phyloP scores from a whole-genome alignment of 2,113 vertebrate genomes.

The Mesoclemmys tuberculata region DNA sequence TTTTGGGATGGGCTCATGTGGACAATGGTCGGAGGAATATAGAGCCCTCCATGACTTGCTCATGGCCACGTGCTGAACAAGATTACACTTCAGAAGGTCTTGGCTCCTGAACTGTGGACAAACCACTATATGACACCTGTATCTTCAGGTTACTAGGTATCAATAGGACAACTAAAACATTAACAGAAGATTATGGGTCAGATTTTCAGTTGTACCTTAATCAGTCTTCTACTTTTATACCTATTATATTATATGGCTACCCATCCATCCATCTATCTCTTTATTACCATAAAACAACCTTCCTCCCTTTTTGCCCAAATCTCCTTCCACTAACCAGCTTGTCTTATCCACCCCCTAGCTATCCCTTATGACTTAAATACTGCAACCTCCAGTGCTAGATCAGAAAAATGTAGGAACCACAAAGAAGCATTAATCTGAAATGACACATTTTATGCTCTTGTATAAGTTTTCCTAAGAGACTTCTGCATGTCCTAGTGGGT shows the following conservation, averaged over 20 bases:
- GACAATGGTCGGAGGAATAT: background rate
- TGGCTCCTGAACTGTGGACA: background rate
- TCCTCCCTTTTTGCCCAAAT: background rate
- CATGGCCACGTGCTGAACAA: background rate
- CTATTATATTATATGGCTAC: background rate
- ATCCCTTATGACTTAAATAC: background rate
- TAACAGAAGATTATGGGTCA: background rate
- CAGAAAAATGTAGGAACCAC: constrained; percentile 26
- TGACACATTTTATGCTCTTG: constrained; percentile 33
- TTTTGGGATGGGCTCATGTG: accelerated
- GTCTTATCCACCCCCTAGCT: background rate
- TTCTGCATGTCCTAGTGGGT: constrained; percentile 51
- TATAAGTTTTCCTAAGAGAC: constrained; percentile 57
- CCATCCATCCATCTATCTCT: background rate
- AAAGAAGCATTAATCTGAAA: constrained; percentile 51
- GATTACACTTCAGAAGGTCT: background rate
- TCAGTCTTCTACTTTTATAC: background rate
- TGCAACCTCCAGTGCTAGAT: background rate
- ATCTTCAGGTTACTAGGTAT: background rate
- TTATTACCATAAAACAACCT: background rate
- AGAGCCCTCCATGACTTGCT: background rate
- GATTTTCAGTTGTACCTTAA: background rate
- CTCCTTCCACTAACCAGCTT: background rate
- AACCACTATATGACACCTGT: background rate
- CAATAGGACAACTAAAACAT: background rate